Base-by-base conservation (phyloP, 2,888 invertebrate genomes). In the Brachyptera putata region DNA sequence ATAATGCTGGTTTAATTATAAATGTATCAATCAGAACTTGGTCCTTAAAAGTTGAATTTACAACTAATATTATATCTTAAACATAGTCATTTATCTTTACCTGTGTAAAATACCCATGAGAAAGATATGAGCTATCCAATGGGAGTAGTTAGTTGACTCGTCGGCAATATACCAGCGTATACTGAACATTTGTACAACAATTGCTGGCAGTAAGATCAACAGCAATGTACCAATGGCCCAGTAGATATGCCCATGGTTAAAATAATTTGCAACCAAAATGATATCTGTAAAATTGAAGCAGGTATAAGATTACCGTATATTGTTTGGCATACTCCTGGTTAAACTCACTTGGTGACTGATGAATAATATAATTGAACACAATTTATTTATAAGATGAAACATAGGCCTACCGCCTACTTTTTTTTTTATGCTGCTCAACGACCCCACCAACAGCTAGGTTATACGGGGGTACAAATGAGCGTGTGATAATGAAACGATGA, bases 161-260 rank as follows among this genome's bases (percentile, higher is more conserved):
- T 75, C 79, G 55, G 76, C 69, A 58, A 72, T 70, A 68, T 79
- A 77, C 83, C 83, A 84, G 70, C 81, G 75, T 68, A 83, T 71
- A 59, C 83, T 83, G 72, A 84, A 80, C 67, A 80, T 73, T 69
- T 83, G 83, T 37, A 81, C 78, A 63, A 83, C 71, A 64, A 79
- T 71, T 68, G 81, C 79, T 48, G 84, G 83, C 60, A 79, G 72
- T 41, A 83, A 64, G 65, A 81, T 79, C 67, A 83, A 77, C 64
- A 77, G 71, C 53, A 80, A 70, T 57, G 82, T 82, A 25, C 78
- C 76, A 46, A 79, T 70, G 56, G 80, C 81, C 83, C 83, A 83
- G 67, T 76, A 75, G 46, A 76, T 69, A 66, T 79, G 76, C 62
- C 79, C 80, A 74, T 77, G 74, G 67, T 77, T 76, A 67, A 80